These are phyloP conservation scores for Ormyrus rosae DNA, from an alignment of 2,888 invertebrate genomes.

Conservation along the genomic window DNA sequence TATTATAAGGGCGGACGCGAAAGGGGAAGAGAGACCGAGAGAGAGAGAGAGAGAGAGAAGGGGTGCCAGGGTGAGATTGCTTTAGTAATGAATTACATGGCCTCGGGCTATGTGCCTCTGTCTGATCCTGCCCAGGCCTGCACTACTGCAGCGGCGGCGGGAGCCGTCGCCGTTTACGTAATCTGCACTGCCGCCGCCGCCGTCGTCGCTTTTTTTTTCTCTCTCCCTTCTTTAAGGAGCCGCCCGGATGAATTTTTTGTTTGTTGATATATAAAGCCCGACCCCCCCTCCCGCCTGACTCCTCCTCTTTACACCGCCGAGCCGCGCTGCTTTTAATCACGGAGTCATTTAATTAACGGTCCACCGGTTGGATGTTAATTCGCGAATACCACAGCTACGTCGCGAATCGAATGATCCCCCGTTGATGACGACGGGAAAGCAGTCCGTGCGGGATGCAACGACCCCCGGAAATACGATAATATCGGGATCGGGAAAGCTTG, in stretches of 20 bases:
- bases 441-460: too few species aligned
- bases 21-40: constrained; percentile 64
- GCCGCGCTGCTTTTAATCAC: too few species aligned
- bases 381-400: too few species aligned
- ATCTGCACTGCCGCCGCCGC: constrained; percentile 24
- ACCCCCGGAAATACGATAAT: too few species aligned
- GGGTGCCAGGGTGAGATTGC: constrained; percentile 65
- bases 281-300: not conserved
- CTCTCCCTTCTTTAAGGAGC: constrained; percentile 45
- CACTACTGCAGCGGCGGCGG: constrained; percentile 43
- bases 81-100: constrained; percentile 74
- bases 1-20: constrained; percentile 70
- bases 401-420: too few species aligned
- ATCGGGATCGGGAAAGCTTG: too few species aligned
- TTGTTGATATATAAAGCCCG: not conserved
- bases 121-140: constrained; percentile 67
- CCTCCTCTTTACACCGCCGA: not conserved
- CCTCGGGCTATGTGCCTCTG: constrained; percentile 72
- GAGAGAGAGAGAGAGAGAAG: constrained; percentile 55
- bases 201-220: constrained; percentile 1
- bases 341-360: too few species aligned
- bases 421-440: too few species aligned
- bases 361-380: too few species aligned
- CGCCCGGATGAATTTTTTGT: too few species aligned
- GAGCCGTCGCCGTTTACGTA: constrained; percentile 41